A percentile compares a stretch with the other conserved stretches of the same genome.
Conservation (phyloP, 1,140 invertebrate species). For the Archegozetes longisetosus region DNA sequence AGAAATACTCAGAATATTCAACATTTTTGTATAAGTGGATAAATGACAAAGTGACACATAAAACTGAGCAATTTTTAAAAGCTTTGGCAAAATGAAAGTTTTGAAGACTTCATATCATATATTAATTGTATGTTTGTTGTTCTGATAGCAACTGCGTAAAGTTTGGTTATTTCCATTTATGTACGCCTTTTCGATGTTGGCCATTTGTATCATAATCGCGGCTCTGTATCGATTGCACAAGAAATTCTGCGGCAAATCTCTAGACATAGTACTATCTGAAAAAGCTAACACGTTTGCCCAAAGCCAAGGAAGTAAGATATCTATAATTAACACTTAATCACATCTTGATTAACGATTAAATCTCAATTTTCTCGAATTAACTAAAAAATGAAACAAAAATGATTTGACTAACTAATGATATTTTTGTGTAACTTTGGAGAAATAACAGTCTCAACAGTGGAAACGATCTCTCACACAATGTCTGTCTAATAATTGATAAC, state of each 20-base stretch:
- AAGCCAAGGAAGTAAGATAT: not conserved
- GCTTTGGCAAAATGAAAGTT: too few species aligned
- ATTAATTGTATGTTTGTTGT: too few species aligned
- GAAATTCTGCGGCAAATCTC: constrained; percentile 3
- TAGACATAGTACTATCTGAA: not conserved
- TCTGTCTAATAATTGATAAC: not conserved
- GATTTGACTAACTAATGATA: not conserved
- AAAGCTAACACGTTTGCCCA: not conserved
- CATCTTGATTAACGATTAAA: too few species aligned
- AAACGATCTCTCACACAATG: not conserved
- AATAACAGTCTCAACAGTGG: not conserved
- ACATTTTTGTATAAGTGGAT: too few species aligned
- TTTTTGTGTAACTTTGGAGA: not conserved
- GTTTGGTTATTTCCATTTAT: constrained; percentile 23
- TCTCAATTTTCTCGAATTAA: too few species aligned
- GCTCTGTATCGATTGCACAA: constrained; percentile 19
- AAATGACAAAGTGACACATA: too few species aligned
- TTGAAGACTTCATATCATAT: too few species aligned
- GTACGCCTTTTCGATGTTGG: constrained; percentile 23
- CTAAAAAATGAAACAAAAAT: not conserved
- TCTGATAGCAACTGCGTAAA: constrained; percentile 19
- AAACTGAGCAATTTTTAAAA: too few species aligned
- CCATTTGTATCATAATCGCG: constrained; percentile 20
- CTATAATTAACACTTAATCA: not conserved
- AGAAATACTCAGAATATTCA: too few species aligned